Evolutionary conservation across 1,140 invertebrate species (phyloP), one percentile per base, ranked within the genome.

Genomic region (Atta cephalotes): DNA sequence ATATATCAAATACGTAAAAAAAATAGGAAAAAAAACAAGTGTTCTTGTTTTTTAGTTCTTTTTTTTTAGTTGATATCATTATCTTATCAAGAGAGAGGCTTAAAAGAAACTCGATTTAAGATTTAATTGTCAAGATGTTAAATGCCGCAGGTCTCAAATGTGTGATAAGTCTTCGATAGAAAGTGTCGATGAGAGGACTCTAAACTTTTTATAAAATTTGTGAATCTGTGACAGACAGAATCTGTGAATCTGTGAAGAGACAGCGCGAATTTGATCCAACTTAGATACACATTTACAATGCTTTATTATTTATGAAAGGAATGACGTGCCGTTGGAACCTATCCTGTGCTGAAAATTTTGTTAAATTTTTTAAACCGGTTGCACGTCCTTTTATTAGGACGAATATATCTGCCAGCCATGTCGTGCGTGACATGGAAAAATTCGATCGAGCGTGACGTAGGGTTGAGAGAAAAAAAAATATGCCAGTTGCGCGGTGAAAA

Each of bases 401-500:
- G 28, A 31, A 76, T 76, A 84, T 84, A 28, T 84, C 80, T 84
- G 80, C 70, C 70, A 62, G 70, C 18, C 56, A 45, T 56, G 25
- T 74, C 45, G 70, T 28, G 56, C 70, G 70, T 74, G 70, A 84
- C 56, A 58, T 62, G 70, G 53, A 63, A 76, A 84, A 62, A 84
- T 84, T 84, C 80, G 80, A 84, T 77, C 60, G 62, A 81, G 60
- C 76, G 62, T 78, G 60, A 85, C 82, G 74, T n/a, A 66, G 72
- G 63, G 84, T 85, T 66, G 51, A 51, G 56, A 31, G 60, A 51
- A 70, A 45, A 85, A 85, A 85, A 79, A 58, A 21, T 16, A 53
- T 70, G 56, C 28, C 56, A 45, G 56, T 60, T 74, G 39, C 35
- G 39, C 35, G 7, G 45, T 25, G 58, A 84, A 84, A 84, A 31